Percentiles rank a stretch among this genome's conserved stretches.
phyloP scores from a whole-genome alignment of 2,797 vertebrate species.

The Nyctalus aviator region DNA sequence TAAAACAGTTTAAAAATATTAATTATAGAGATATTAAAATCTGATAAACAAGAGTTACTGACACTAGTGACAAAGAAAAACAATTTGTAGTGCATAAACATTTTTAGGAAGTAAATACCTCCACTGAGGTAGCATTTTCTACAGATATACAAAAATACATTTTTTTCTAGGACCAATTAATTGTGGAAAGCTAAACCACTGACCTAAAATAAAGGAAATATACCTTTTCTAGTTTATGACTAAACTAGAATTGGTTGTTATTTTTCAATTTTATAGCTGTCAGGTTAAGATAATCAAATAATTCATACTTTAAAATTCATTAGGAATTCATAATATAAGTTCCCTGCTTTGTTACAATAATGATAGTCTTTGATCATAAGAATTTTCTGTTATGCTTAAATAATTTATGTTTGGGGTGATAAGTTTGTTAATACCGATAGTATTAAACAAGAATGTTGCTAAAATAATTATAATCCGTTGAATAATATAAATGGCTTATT shows the following conservation, averaged over 20 bases:
- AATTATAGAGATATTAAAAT: conserved; percentile 14
- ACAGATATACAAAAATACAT: not conserved
- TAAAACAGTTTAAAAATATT: not conserved
- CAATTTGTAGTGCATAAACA: not conserved
- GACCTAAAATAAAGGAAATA: conserved; percentile 35
- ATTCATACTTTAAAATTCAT: conserved; percentile 23
- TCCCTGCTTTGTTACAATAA: conserved; percentile 53
- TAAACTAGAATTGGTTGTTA: not conserved
- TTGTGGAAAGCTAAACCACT: conserved; percentile 14
- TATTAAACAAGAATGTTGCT: not conserved
- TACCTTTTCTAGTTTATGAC: conserved; percentile 11
- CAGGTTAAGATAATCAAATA: not conserved
- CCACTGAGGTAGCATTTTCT: not conserved
- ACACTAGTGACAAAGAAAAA: not conserved
- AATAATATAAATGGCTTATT: not conserved
- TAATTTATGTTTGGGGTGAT: not conserved
- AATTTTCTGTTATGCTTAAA: not conserved
- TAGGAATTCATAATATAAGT: not conserved
- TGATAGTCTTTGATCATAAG: not conserved
- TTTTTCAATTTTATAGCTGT: not conserved
- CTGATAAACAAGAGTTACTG: conserved; percentile 11
- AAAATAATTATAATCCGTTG: conserved; percentile 8
- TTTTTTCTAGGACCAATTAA: not conserved
- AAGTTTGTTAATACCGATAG: conserved; percentile 28
- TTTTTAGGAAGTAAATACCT: conserved; percentile 47